Evolutionary conservation across 2,888 invertebrate genomes (phyloP).

Genomic region (Esperia sulphurella): DNA sequence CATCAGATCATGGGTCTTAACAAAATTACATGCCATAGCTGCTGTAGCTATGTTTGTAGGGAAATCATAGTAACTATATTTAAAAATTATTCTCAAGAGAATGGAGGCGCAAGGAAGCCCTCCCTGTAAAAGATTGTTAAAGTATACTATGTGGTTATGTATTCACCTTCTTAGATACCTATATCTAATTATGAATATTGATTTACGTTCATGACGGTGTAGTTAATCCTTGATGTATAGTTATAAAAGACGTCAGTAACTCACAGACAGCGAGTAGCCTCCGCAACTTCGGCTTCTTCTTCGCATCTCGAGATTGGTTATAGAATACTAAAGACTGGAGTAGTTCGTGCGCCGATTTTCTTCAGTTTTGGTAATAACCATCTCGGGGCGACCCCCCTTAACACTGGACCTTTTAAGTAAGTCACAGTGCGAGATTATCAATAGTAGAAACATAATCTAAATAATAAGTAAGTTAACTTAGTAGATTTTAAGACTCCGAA

Average conservation of each 20-base stretch:
- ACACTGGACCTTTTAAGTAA: constrained; percentile 45
- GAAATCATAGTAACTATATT: too few species aligned
- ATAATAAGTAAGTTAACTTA: neutral
- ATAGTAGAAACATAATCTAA: too few species aligned
- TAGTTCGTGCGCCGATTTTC: constrained; percentile 78
- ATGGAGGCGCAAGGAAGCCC: constrained; percentile 1
- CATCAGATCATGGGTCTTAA: too few species aligned
- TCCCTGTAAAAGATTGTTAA: constrained; percentile 5
- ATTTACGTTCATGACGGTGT: constrained; percentile 54
- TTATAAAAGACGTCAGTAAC: constrained; percentile 55
- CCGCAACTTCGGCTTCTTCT: constrained; percentile 33
- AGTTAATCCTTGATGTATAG: constrained; percentile 48
- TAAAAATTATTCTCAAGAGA: too few species aligned
- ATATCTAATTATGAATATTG: constrained; percentile 76
- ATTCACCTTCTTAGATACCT: constrained; percentile 62
- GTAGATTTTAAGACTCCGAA: neutral
- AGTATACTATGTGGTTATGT: constrained; percentile 23
- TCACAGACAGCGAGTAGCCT: constrained; percentile 47
- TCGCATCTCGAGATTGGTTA: constrained; percentile 67
- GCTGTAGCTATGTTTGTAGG: too few species aligned
- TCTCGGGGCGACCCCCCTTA: constrained; percentile 51
- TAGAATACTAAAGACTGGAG: constrained; percentile 71
- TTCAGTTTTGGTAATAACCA: constrained; percentile 74
- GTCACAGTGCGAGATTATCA: constrained; percentile 10
- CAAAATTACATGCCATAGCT: too few species aligned